Percentiles rank a stretch among this genome's conserved stretches.
Evolutionary conservation across 92 coral and sea anemone genomes (phyloP).

Genomic region (Ricordea florida): DNA sequence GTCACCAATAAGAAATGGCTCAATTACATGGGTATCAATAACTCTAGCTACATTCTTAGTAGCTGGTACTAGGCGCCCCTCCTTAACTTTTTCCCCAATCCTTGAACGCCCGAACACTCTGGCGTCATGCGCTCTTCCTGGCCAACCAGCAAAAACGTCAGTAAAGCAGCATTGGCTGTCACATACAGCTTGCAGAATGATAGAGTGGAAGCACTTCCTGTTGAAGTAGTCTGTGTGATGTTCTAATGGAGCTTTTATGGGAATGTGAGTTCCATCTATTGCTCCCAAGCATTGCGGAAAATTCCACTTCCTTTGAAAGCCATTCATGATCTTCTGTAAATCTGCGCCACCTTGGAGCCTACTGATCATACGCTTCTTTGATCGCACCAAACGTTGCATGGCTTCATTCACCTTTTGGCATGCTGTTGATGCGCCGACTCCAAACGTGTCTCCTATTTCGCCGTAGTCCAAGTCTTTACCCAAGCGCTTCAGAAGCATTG

Average conservation of each 20-base stretch:
- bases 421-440: slow-evolving; percentile 67
- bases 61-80: not conserved
- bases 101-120: slow-evolving; percentile 36
- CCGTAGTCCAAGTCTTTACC: slow-evolving; percentile 53
- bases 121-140: slow-evolving; percentile 59
- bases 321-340: slow-evolving; percentile 48
- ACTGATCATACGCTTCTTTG: slow-evolving; percentile 51
- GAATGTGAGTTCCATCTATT: slow-evolving; percentile 41
- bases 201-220: slow-evolving; percentile 64
- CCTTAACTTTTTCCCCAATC: slow-evolving; percentile 34
- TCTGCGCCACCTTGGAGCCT: slow-evolving; percentile 31
- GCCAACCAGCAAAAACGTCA: slow-evolving; percentile 72
- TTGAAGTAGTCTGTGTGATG: slow-evolving; percentile 57
- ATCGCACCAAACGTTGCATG: slow-evolving; percentile 28
- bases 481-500: slow-evolving; percentile 38
- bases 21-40: not conserved
- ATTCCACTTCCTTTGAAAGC: slow-evolving; percentile 51
- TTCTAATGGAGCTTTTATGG: slow-evolving; percentile 53
- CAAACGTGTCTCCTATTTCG: slow-evolving; percentile 58
- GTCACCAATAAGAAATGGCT: slow-evolving; percentile 9
- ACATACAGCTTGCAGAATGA: slow-evolving; percentile 70
- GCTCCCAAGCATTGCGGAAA: slow-evolving; percentile 72
- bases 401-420: slow-evolving; percentile 46
- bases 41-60: not conserved
- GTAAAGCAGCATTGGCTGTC: slow-evolving; percentile 64